A percentile compares a stretch with the other conserved stretches of the same genome.
These are phyloP conservation scores for Synergus gifuensis DNA, from an alignment of 2,888 invertebrate genomes.

Conservation along the genomic window DNA sequence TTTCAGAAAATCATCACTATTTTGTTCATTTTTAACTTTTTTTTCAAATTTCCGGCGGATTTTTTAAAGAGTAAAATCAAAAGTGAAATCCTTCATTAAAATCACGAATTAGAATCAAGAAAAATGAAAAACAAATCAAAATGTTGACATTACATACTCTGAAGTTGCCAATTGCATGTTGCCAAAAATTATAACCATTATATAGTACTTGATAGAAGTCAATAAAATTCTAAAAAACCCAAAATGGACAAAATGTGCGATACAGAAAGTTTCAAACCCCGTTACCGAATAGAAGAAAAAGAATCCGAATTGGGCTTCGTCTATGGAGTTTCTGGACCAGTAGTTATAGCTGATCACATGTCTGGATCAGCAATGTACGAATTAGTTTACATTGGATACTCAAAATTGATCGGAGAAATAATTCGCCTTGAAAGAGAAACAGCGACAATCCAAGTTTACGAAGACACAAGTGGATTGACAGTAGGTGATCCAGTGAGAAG, in stretches of 20 bases:
- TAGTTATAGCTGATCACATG: constrained; percentile 98
- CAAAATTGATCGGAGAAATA: constrained; percentile 98
- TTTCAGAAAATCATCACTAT: too few species aligned
- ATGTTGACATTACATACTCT: not conserved
- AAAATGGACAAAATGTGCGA: constrained; percentile 15
- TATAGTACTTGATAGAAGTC: too few species aligned
- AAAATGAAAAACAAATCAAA: not conserved
- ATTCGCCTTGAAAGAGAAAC: constrained; percentile 98
- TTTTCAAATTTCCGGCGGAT: too few species aligned
- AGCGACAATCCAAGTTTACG: constrained; percentile 98
- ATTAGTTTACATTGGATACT: constrained; percentile 97
- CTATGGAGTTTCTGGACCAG: constrained; percentile 97
- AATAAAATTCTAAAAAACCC: not conserved
- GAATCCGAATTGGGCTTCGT: constrained; percentile 95
- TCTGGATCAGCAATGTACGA: constrained; percentile 99
- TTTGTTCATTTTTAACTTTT: too few species aligned
- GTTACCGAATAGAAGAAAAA: constrained; percentile 57
- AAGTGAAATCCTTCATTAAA: too few species aligned
- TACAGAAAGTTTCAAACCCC: not conserved
- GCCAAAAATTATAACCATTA: not conserved
- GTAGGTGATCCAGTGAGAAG: constrained; percentile 98
- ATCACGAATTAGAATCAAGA: too few species aligned
- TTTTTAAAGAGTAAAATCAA: too few species aligned
- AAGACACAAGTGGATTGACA: constrained; percentile 96
- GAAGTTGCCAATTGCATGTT: not conserved